A percentile compares a stretch with the other conserved stretches of the same genome.
Evolutionary conservation across 2,797 vertebrate species (phyloP).

Genomic region (Lagorchestes hirsutus): DNA sequence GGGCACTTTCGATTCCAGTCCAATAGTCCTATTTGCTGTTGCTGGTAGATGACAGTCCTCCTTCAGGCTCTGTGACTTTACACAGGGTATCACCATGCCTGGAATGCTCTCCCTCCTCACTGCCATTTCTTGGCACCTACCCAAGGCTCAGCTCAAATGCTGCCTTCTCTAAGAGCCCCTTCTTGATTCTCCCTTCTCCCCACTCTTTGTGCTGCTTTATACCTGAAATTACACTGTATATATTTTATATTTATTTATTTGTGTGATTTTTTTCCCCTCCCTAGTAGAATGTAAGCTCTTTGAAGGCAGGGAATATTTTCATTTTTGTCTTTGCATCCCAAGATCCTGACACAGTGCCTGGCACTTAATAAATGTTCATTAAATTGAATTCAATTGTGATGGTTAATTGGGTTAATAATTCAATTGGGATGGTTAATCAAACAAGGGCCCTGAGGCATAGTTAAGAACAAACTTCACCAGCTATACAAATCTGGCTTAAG

Average conservation of each 20-base stretch:
- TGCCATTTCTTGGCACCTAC: neutral
- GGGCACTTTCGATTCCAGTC: neutral
- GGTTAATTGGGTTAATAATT: no score
- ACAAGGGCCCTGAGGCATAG: neutral
- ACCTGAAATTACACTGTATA: neutral
- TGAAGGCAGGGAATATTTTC: neutral
- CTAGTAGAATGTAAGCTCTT: neutral
- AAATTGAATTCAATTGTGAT: neutral
- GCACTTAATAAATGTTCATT: neutral
- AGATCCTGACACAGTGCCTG: neutral
- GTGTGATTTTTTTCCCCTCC: neutral
- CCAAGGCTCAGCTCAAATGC: neutral
- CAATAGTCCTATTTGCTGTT: neutral
- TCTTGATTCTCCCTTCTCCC: neutral
- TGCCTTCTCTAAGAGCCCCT: neutral
- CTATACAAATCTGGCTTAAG: neutral
- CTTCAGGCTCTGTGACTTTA: neutral
- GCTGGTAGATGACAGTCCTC: neutral
- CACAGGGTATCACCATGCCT: neutral
- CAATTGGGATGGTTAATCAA: neutral
- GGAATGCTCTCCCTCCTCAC: neutral
- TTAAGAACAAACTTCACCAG: neutral
- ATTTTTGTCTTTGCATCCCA: neutral
- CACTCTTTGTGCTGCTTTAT: neutral
- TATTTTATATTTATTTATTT: neutral